Percentiles rank a stretch among this genome's conserved stretches.
phyloP scores from a whole-genome alignment of 2,797 vertebrate species.

The Brachyrhaphis roseni region DNA sequence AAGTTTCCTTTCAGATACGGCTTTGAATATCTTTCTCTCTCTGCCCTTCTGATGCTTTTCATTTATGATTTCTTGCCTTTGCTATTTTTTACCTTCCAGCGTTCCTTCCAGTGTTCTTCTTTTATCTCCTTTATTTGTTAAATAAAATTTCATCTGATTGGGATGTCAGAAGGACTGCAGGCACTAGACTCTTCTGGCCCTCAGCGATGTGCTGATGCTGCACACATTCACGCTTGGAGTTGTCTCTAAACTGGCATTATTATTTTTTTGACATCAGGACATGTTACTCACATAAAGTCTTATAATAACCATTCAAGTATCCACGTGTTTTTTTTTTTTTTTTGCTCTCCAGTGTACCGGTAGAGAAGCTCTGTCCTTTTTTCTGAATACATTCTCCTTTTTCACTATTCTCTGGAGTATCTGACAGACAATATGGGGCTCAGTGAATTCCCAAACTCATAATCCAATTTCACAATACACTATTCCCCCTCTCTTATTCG shows the following conservation, averaged over 20 bases:
- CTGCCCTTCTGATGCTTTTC: slow-evolving; percentile 17
- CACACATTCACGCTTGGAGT: slow-evolving; percentile 2
- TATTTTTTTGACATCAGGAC: slow-evolving; percentile 29
- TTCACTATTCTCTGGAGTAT: slow-evolving; percentile 51
- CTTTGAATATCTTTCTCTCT: background rate
- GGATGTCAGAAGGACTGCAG: slow-evolving; percentile 38
- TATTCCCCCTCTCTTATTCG: slow-evolving; percentile 51
- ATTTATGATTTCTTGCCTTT: slow-evolving; percentile 13
- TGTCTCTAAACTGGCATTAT: slow-evolving; percentile 5
- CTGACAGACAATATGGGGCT: slow-evolving; percentile 63
- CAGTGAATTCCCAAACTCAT: slow-evolving; percentile 68
- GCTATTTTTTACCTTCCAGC: slow-evolving; percentile 22
- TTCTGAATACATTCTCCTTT: slow-evolving; percentile 36
- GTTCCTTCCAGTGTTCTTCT: slow-evolving; percentile 34
- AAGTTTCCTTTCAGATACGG: background rate
- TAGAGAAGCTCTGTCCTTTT: slow-evolving; percentile 34
- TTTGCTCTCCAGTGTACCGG: slow-evolving; percentile 31
- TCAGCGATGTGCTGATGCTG: slow-evolving; percentile 14
- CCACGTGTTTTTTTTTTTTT: slow-evolving; percentile 19
- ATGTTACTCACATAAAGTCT: slow-evolving; percentile 46
- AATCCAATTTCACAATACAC: slow-evolving; percentile 74
- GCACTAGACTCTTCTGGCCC: slow-evolving; percentile 22
- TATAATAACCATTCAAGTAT: slow-evolving; percentile 42
- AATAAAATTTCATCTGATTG: slow-evolving; percentile 38
- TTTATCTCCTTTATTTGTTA: slow-evolving; percentile 44